phyloP scores from a whole-genome alignment of 2,797 vertebrate genomes.

The Corythornis leucogaster region DNA sequence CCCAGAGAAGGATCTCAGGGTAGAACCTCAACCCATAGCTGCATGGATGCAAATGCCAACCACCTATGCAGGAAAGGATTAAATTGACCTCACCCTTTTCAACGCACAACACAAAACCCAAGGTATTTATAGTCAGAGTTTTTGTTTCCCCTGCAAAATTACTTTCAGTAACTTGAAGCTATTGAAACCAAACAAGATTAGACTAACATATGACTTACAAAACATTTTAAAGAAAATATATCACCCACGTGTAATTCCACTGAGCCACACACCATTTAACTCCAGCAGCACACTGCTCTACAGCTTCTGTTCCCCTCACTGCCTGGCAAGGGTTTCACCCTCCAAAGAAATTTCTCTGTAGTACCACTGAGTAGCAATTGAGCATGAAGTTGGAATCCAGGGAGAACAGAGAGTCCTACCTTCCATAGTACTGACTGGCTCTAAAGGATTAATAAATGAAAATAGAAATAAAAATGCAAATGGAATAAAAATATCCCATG shows the following conservation, averaged over 20 bases:
- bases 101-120: background rate
- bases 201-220: background rate
- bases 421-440: background rate
- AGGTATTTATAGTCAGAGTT: background rate
- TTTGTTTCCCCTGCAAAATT: background rate
- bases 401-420: background rate
- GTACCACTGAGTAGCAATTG: background rate
- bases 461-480: conserved; percentile 4
- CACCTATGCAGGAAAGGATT: background rate
- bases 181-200: background rate
- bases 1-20: background rate
- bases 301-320: background rate
- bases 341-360: background rate
- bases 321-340: background rate
- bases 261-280: background rate
- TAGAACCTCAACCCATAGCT: background rate
- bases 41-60: background rate
- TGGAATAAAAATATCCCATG: background rate
- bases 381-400: background rate
- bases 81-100: background rate
- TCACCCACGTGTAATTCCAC: background rate
- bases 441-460: background rate
- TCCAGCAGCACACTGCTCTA: background rate
- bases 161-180: background rate
- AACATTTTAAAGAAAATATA: background rate